A percentile compares a stretch with the other conserved stretches of the same genome.
These are phyloP conservation scores for Poliocrania exsul DNA, from an alignment of 2,797 vertebrate genomes.

Conservation along the genomic window DNA sequence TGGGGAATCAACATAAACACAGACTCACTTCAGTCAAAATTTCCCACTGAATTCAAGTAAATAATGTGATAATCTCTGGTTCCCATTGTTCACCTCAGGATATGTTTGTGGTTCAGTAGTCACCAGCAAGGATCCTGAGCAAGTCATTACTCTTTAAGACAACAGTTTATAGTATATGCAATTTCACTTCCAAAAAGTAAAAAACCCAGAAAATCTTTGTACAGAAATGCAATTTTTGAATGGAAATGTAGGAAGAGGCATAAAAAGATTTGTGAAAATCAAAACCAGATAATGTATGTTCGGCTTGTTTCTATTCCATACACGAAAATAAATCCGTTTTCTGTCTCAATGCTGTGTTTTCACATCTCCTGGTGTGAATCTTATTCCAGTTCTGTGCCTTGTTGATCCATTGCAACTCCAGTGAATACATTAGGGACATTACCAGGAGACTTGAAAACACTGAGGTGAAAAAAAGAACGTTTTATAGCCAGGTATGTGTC, in stretches of 20 bases:
- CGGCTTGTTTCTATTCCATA: background rate
- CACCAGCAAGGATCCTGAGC: background rate
- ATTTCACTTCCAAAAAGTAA: background rate
- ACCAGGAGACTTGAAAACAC: background rate
- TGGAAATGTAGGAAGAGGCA: background rate
- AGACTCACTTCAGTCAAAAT: background rate
- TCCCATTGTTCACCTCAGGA: background rate
- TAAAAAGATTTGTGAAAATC: background rate
- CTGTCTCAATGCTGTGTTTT: background rate
- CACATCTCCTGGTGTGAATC: background rate
- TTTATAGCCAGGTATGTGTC: background rate
- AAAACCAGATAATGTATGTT: background rate
- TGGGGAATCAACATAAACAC: background rate
- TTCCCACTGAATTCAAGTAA: background rate
- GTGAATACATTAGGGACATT: constrained; percentile 24
- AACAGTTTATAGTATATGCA: background rate
- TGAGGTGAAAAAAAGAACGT: background rate
- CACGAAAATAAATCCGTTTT: background rate
- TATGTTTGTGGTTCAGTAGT: background rate
- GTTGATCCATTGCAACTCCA: background rate
- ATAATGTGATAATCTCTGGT: background rate
- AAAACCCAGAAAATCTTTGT: background rate
- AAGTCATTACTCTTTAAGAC: background rate
- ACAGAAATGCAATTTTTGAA: background rate
- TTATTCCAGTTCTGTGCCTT: background rate